Base-by-base conservation (phyloP, 2,888 invertebrate species). In the Acronicta alni region DNA sequence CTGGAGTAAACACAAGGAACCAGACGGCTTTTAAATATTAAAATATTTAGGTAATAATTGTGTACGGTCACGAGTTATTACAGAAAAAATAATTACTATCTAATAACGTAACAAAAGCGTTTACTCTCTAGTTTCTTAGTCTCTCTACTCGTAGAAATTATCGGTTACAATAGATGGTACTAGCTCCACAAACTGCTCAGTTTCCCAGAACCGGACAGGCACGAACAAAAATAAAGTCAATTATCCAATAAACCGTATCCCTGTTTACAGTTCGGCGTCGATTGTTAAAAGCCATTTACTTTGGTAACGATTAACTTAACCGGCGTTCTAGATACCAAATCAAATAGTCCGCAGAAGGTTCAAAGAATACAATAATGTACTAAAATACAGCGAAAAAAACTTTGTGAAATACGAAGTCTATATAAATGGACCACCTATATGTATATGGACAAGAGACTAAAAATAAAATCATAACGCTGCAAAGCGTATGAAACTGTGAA, bases 161-260 rank as follows among this genome's bases (percentile, higher is more conserved):
- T 42, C 42, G 6, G 17, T 62, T 47, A 35, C 38, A 16, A 43
- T 52, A 47, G 54, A 26, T 15, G 7, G 17, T 12, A 15, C 46
- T 35, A 9, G 38, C 43, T 26, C 23, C 14, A 23, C 45, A 53
- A 45, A 47, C 45, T 44, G 9, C 3, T 18, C 41, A 15, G n/a
- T 39, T 57, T 48, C 66, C 47, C 37, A 59, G 67, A 51, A 68
- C 35, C 30, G 59, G 59, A 58, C 51, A 58, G 17, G 38, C 47
- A 37, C 38, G 58, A 35, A 52, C 72, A 58, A 51, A 72, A 72
- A 66, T 58, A 68, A 72, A 72, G 59, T 55, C 72, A 66, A 72
- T 72, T 68, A 68, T 66, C 67, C 72, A 72, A 72, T 68, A 72
- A 68, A 72, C 67, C 59, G 59, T 68, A 59, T 66, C 67, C 72